These are phyloP conservation scores for Andrena haemorrhoa DNA, from an alignment of 2,888 invertebrate genomes.

Conservation along the genomic window DNA sequence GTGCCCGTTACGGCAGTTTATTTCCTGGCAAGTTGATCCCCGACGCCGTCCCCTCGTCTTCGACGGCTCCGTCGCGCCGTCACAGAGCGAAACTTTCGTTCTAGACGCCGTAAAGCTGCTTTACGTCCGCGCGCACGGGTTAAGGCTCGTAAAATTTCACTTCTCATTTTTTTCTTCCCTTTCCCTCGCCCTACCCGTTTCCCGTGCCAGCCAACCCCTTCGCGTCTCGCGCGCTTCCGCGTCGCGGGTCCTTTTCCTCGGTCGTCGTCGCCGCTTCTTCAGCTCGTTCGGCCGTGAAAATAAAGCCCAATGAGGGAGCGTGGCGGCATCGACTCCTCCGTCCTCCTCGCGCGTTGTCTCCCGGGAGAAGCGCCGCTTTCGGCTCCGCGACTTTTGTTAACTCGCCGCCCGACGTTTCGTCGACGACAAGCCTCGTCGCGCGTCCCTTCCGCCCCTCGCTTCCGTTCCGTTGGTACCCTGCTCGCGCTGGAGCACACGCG, in stretches of 20 bases:
- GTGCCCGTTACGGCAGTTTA: constrained; percentile 41
- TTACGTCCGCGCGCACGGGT: constrained; percentile 58
- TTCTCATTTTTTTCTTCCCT: constrained; percentile 35
- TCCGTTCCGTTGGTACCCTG: background rate
- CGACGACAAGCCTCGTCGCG: background rate
- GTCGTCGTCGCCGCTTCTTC: constrained; percentile 22
- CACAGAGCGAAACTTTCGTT: constrained; percentile 75
- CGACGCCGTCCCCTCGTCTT: constrained; percentile 33
- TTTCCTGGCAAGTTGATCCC: constrained; percentile 55
- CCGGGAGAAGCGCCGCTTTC: background rate
- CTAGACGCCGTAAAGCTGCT: constrained; percentile 75
- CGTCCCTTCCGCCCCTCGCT: background rate
- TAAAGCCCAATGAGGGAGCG: constrained; percentile 37
- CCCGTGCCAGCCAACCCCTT: background rate
- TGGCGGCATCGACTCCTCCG: background rate
- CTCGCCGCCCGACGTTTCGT: background rate
- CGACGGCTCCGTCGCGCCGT: constrained; percentile 34
- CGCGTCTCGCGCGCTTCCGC: constrained; percentile 21
- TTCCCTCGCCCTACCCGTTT: background rate
- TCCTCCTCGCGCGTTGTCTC: constrained; percentile 14
- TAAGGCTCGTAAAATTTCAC: constrained; percentile 67
- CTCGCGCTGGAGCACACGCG: background rate
- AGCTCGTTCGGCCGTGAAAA: constrained; percentile 46
- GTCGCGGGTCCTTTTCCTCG: constrained; percentile 29
- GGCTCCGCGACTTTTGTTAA: constrained; percentile 33